A percentile compares a stretch with the other conserved stretches of the same genome.
Conservation (phyloP, 2,113 vertebrate genomes). For the Dasyurus viverrinus region DNA sequence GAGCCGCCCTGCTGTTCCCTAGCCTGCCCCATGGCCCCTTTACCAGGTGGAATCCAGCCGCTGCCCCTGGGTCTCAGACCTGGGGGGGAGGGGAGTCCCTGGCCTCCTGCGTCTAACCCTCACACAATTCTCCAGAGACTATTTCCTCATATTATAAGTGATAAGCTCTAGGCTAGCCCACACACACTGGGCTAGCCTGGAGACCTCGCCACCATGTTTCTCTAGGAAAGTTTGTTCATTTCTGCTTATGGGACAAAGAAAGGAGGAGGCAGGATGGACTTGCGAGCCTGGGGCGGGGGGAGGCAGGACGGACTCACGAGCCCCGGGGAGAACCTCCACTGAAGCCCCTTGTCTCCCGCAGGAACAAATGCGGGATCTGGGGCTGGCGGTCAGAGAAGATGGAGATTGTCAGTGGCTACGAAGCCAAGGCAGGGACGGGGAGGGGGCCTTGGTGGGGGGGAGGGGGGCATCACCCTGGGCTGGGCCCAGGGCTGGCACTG, state of each 20-base stretch:
- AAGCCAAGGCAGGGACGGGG: slow-evolving; percentile 91
- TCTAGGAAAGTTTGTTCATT: not conserved
- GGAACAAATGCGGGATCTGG: slow-evolving; percentile 98
- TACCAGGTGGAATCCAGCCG: not conserved
- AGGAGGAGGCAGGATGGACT: not conserved
- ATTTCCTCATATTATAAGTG: not conserved
- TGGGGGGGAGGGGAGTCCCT: not conserved
- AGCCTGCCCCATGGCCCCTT: not conserved
- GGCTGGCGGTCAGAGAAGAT: slow-evolving; percentile 98
- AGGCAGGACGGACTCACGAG: not conserved
- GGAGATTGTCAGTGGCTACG: slow-evolving; percentile 94
- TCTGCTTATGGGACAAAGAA: not conserved
- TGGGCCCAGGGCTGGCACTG: not conserved
- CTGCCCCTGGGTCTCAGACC: not conserved
- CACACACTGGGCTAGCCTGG: not conserved
- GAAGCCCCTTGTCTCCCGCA: slow-evolving; percentile 73
- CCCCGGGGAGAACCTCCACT: not conserved
- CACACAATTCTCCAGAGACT: not conserved
- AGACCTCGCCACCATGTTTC: not conserved
- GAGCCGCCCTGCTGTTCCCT: not conserved
- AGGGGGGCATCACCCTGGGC: too few relatives aligned
- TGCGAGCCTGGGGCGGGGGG: too few relatives aligned
- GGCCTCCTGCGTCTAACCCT: not conserved
- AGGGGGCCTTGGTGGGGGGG: slow-evolving; percentile 9
- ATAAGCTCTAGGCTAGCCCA: not conserved